A percentile compares a stretch with the other conserved stretches of the same genome.
Conservation (phyloP, 2,888 invertebrate genomes). For the Morpho achilles region DNA sequence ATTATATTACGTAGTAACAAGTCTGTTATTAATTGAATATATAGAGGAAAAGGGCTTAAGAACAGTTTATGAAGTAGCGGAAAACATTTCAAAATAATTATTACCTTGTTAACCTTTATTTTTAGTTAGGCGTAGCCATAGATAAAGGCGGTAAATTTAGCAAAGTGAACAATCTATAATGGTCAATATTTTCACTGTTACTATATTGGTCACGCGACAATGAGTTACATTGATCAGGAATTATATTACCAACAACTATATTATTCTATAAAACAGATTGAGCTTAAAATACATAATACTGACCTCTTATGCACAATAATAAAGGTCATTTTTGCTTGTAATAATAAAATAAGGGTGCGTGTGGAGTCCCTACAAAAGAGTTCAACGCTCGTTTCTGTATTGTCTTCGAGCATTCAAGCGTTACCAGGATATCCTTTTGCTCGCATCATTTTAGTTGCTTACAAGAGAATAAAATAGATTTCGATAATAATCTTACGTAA, state of each 20-base stretch:
- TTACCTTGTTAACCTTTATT: too few relatives aligned
- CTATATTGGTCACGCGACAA: slow-evolving; percentile 51
- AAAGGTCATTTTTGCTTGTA: slow-evolving; percentile 36
- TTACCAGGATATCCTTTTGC: slow-evolving; percentile 44
- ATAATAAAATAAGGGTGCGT: slow-evolving; percentile 23
- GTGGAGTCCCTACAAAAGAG: slow-evolving; percentile 70
- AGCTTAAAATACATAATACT: slow-evolving; percentile 37
- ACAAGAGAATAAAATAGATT: slow-evolving; percentile 4
- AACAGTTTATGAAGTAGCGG: too few relatives aligned
- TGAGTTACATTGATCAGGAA: slow-evolving; percentile 38
- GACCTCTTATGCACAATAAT: slow-evolving; percentile 43
- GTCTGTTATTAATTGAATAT: too few relatives aligned
- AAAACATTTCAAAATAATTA: too few relatives aligned
- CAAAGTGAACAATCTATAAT: too few relatives aligned
- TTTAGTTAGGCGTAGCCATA: too few relatives aligned
- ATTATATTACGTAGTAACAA: too few relatives aligned
- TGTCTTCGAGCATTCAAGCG: slow-evolving; percentile 58
- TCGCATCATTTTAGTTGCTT: slow-evolving; percentile 19
- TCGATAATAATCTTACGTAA: slow-evolving; percentile 5
- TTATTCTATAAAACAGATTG: slow-evolving; percentile 48
- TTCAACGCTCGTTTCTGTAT: slow-evolving; percentile 72
- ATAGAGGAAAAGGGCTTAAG: too few relatives aligned
- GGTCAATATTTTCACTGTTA: slow-evolving; percentile 28
- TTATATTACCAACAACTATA: slow-evolving; percentile 44
- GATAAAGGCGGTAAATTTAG: too few relatives aligned